phyloP scores from a whole-genome alignment of 53 echinoderm and acorn worm genomes.

The Mesocentrotus franciscanus region DNA sequence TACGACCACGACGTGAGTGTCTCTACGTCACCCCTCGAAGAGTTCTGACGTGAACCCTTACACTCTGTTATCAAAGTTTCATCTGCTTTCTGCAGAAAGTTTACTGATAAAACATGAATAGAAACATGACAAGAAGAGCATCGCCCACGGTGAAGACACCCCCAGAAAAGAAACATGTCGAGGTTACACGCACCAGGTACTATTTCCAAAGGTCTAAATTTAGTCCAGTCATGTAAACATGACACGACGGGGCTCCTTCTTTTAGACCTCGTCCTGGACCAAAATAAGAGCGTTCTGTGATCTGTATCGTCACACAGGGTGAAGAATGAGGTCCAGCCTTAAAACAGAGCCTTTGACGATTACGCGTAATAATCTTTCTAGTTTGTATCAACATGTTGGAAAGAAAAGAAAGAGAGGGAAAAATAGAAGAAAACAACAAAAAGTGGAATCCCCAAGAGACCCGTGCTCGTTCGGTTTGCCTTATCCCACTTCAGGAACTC shows the following conservation, averaged over 20 bases:
- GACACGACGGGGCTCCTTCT: not conserved
- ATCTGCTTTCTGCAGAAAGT: not conserved
- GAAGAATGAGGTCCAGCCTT: not conserved
- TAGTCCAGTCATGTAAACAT: slow-evolving; percentile 23
- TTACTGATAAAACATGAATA: not conserved
- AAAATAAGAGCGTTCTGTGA: not conserved
- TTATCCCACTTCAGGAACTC: slow-evolving; percentile 68
- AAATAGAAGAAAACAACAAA: slow-evolving; percentile 48
- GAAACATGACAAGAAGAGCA: slow-evolving; percentile 25
- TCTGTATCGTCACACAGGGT: not conserved
- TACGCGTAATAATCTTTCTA: not conserved
- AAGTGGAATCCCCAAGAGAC: slow-evolving; percentile 44
- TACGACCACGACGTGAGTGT: not conserved
- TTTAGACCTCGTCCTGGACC: slow-evolving; percentile 1
- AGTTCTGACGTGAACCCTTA: not conserved
- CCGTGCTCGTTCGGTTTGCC: slow-evolving; percentile 44
- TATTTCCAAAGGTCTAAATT: slow-evolving; percentile 47
- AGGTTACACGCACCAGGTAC: slow-evolving; percentile 52
- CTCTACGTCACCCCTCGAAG: not conserved
- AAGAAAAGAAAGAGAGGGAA: not conserved
- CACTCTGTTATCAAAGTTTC: slow-evolving; percentile 5
- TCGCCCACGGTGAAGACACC: slow-evolving; percentile 32
- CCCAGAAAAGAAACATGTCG: slow-evolving; percentile 49
- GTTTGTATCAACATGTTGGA: not conserved
- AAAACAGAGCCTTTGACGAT: slow-evolving; percentile 13